phyloP scores from a whole-genome alignment of 2,797 vertebrate genomes.

The Micropoecilia bifurca region DNA sequence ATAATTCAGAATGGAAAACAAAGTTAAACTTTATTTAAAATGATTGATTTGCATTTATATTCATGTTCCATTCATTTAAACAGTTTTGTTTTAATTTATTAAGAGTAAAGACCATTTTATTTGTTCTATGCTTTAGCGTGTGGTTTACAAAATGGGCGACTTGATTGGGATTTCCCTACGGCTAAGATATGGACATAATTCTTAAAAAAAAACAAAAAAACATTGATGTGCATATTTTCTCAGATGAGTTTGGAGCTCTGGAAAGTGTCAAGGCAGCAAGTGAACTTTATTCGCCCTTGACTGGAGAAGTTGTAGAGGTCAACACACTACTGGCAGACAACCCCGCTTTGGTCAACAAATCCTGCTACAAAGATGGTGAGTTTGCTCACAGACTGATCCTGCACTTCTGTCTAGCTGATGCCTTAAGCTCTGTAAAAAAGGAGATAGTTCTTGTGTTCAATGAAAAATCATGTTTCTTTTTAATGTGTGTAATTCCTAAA shows the following conservation, averaged over 20 bases:
- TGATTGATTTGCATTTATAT: background rate
- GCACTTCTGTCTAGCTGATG: background rate
- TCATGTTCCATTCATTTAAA: background rate
- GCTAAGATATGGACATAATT: background rate
- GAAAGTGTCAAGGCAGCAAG: constrained; percentile 99
- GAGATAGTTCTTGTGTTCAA: background rate
- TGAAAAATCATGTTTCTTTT: background rate
- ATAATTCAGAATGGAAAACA: too few relatives aligned
- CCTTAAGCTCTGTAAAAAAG: background rate
- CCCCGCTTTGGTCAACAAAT: constrained; percentile 95
- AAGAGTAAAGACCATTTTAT: background rate
- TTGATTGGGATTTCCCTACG: too few relatives aligned
- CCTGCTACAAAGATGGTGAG: constrained; percentile 96
- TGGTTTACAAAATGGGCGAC: too few relatives aligned
- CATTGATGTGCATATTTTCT: background rate
- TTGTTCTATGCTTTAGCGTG: background rate
- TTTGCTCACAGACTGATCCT: background rate
- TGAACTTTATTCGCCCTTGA: constrained; percentile 94
- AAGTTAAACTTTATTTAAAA: background rate
- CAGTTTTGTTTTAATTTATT: background rate
- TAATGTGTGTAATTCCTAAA: background rate
- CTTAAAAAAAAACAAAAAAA: background rate
- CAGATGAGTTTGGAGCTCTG: constrained; percentile 97
- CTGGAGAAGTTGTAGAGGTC: constrained; percentile 93
- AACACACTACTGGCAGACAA: constrained; percentile 90